A percentile compares a stretch with the other conserved stretches of the same genome.
Evolutionary conservation across 2,888 invertebrate species (phyloP).

Genomic region (Phengaris arion): DNA sequence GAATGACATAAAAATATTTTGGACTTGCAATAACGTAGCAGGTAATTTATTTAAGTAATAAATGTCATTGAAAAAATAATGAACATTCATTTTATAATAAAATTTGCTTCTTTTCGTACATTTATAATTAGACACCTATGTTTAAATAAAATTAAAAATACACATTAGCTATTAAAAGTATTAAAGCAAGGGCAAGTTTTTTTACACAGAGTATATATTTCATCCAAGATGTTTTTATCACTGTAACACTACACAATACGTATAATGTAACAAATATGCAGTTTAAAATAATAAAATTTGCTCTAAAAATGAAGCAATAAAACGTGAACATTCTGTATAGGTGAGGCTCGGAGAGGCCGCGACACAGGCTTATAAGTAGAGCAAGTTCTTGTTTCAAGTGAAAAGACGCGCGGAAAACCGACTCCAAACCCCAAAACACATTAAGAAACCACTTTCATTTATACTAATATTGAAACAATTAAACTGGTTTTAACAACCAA

Average conservation of each 20-base stretch:
- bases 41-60: slow-evolving; percentile 1
- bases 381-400: slow-evolving; percentile 54
- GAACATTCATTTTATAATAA: not conserved
- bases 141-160: not conserved
- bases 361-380: slow-evolving; percentile 72
- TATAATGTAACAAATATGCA: too few species aligned
- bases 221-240: too few species aligned
- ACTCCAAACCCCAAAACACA: slow-evolving; percentile 35
- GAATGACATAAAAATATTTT: slow-evolving; percentile 12
- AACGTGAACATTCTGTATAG: slow-evolving; percentile 50
- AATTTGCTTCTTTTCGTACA: not conserved
- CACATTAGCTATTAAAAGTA: not conserved
- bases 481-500: not conserved
- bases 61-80: not conserved
- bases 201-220: too few species aligned
- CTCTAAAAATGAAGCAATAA: not conserved
- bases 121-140: not conserved
- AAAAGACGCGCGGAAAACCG: slow-evolving; percentile 52
- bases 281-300: too few species aligned
- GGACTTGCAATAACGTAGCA: not conserved
- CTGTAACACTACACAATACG: too few species aligned
- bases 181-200: too few species aligned
- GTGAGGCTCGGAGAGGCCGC: slow-evolving; percentile 57
- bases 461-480: not conserved
- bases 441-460: not conserved